A percentile compares a stretch with the other conserved stretches of the same genome.
Evolutionary conservation across 2,888 invertebrate genomes (phyloP).

Genomic region (Diarsia rubi): DNA sequence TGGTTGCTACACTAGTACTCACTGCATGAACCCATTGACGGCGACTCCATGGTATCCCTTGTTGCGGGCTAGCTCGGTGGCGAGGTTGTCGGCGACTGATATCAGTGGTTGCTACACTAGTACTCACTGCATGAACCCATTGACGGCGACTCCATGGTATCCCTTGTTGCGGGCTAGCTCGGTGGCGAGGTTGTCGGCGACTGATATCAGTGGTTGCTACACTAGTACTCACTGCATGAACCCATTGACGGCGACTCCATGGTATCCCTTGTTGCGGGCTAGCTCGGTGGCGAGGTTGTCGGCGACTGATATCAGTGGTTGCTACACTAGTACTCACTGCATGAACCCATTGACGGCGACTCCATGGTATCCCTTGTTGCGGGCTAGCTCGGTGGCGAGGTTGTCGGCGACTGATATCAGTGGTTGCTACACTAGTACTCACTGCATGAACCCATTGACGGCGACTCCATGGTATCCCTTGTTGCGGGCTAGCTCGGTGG

Average conservation of each 20-base stretch:
- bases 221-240: conserved; percentile 92
- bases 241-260: conserved; percentile 92
- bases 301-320: conserved; percentile 49
- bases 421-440: conserved; percentile 71
- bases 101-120: no score
- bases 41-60: no score
- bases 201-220: not conserved
- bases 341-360: conserved; percentile 93
- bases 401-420: conserved; percentile 62
- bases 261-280: conserved; percentile 91
- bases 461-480: conserved; percentile 93
- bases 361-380: conserved; percentile 92
- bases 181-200: no score
- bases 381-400: conserved; percentile 68
- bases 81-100: no score
- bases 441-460: conserved; percentile 94
- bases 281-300: conserved; percentile 70
- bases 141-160: no score
- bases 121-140: no score
- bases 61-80: no score
- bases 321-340: conserved; percentile 89
- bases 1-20: no score
- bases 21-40: no score
- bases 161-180: no score
- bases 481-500: conserved; percentile 66